A percentile compares a stretch with the other conserved stretches of the same genome.
Conservation (phyloP, 2,113 vertebrate genomes). For the Halcyon malimbica region DNA sequence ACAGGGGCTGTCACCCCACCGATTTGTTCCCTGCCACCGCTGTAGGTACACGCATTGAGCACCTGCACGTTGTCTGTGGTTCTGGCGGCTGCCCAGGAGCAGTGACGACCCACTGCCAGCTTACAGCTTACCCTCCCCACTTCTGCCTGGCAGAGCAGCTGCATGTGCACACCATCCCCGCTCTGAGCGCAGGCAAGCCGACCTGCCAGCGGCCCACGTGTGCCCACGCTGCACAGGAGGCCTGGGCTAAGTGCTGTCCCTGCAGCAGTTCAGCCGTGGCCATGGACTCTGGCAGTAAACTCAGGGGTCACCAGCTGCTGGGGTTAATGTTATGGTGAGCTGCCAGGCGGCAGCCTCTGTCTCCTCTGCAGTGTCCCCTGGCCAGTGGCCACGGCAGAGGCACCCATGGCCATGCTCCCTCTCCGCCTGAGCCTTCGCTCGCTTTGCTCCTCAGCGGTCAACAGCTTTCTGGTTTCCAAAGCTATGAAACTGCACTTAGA, state of each 20-base stretch:
- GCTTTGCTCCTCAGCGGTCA: neutral
- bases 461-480: neutral
- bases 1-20: neutral
- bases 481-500: neutral
- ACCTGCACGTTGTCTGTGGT: rapidly evolving
- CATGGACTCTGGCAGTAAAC: neutral
- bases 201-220: rapidly evolving
- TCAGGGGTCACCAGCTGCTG: rapidly evolving
- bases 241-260: neutral
- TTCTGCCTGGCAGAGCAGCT: neutral
- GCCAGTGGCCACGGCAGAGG: rapidly evolving
- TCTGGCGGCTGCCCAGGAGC: rapidly evolving
- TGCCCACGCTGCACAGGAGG: neutral
- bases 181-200: neutral
- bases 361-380: neutral
- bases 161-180: rapidly evolving
- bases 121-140: rapidly evolving
- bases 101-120: neutral
- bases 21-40: neutral
- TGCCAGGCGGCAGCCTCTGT: neutral
- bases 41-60: neutral
- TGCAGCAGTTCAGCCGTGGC: rapidly evolving
- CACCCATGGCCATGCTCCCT: rapidly evolving
- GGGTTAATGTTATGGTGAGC: rapidly evolving
- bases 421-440: rapidly evolving